phyloP scores from a whole-genome alignment of 1,140 invertebrate genomes.

The Pinna nobilis region DNA sequence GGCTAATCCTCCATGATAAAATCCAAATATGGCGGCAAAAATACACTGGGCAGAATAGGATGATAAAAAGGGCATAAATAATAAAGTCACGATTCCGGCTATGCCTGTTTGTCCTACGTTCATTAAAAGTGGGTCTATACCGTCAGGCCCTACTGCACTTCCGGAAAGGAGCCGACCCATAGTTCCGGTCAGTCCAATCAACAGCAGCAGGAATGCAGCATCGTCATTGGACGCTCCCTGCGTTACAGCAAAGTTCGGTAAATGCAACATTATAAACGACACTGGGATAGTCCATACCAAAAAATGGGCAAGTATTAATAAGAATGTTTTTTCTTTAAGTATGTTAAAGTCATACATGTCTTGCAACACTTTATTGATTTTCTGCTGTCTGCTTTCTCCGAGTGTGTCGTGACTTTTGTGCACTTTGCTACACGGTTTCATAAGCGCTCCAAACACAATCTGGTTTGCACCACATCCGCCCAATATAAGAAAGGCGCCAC shows the following conservation, averaged over 20 bases:
- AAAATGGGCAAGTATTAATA: conserved; percentile 5
- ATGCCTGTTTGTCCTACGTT: conserved; percentile 42
- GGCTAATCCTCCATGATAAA: conserved; percentile 43
- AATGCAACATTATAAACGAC: conserved; percentile 23
- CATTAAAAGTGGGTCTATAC: conserved; percentile 43
- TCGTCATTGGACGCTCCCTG: conserved; percentile 23
- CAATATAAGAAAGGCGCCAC: conserved; percentile 41
- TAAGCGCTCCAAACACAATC: conserved; percentile 40
- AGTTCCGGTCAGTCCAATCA: conserved; percentile 41
- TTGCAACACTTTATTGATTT: background rate
- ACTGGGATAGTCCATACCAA: conserved; percentile 29
- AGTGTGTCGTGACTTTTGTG: background rate
- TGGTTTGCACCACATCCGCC: conserved; percentile 32
- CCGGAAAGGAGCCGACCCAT: conserved; percentile 42
- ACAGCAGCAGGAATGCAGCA: conserved; percentile 44
- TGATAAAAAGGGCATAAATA: conserved; percentile 41
- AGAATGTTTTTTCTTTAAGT: conserved; percentile 10
- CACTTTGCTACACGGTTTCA: conserved; percentile 30
- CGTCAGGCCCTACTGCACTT: conserved; percentile 31
- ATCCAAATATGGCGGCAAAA: conserved; percentile 42
- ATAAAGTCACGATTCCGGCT: conserved; percentile 27
- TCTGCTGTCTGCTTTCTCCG: background rate
- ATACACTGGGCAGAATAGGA: conserved; percentile 39
- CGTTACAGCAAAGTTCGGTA: conserved; percentile 39
- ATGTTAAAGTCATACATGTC: conserved; percentile 1